phyloP scores from a whole-genome alignment of 2,888 invertebrate genomes.

The Agonum fuliginosum region DNA sequence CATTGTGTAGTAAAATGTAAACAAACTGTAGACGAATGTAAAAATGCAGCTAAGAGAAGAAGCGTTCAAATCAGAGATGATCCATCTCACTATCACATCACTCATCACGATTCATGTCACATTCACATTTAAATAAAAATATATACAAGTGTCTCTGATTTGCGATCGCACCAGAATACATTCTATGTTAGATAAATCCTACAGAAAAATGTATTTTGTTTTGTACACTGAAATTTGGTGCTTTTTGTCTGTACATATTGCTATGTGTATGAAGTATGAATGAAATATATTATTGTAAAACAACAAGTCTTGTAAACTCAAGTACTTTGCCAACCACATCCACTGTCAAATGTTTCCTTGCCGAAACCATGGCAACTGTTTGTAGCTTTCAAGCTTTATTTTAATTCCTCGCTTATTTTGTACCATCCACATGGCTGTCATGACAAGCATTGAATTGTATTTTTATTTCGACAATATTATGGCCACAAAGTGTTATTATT shows the following conservation, averaged over 20 bases:
- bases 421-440: conserved; percentile 28
- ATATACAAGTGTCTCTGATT: background rate
- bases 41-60: conserved; percentile 2
- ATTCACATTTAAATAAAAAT: background rate
- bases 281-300: conserved; percentile 37
- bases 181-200: conserved; percentile 17
- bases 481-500: conserved; percentile 24
- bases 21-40: background rate
- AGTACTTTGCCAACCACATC: conserved; percentile 13
- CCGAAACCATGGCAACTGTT: conserved; percentile 29
- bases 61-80: conserved; percentile 5
- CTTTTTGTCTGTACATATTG: conserved; percentile 32
- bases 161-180: conserved; percentile 1
- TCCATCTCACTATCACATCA: no score
- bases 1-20: background rate
- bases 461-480: conserved; percentile 11
- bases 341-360: conserved; percentile 15
- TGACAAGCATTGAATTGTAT: conserved; percentile 27
- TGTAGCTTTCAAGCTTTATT: conserved; percentile 28
- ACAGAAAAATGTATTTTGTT: conserved; percentile 27
- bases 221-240: conserved; percentile 24
- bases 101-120: no score
- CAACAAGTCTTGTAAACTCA: background rate
- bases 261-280: conserved; percentile 40
- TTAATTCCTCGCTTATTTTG: conserved; percentile 14